Evolutionary conservation across 2,888 invertebrate species (phyloP).

Genomic region (Amphipoea lucens): DNA sequence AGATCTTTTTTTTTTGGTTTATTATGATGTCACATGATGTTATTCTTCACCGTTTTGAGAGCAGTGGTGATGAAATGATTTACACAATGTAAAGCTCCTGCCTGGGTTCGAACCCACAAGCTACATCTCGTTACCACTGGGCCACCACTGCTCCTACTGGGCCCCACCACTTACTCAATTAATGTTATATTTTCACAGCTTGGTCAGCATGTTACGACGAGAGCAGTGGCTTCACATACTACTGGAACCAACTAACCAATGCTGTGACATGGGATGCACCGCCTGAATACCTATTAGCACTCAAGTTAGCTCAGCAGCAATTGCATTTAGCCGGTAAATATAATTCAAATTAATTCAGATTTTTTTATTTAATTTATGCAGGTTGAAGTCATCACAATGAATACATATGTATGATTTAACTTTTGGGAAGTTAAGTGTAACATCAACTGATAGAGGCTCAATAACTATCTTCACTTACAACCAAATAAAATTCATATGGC

Average conservation of each 20-base stretch:
- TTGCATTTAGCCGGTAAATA: conserved; percentile 78
- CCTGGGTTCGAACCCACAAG: no score
- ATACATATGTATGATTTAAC: not conserved
- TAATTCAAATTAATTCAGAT: not conserved
- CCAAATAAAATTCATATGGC: not conserved
- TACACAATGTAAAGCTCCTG: no score
- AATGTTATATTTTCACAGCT: conserved; percentile 73
- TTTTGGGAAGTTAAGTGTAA: not conserved
- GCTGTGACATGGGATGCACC: conserved; percentile 92
- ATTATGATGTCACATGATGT: accelerated
- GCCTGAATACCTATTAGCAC: conserved; percentile 85
- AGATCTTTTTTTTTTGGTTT: no score
- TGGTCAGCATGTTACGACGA: conserved; percentile 92
- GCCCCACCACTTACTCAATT: no score
- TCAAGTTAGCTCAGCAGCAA: conserved; percentile 86
- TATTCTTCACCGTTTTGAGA: no score
- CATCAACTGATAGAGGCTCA: not conserved
- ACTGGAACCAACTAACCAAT: conserved; percentile 91
- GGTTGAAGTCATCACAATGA: not conserved
- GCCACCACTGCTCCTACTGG: no score
- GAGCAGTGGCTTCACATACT: conserved; percentile 90
- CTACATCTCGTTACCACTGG: no score
- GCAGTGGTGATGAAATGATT: no score
- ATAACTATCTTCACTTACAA: not conserved
- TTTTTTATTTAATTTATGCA: not conserved